These are phyloP conservation scores for Hypocryptadius cinnamomeus DNA, from an alignment of 2,113 vertebrate genomes.

Conservation along the genomic window DNA sequence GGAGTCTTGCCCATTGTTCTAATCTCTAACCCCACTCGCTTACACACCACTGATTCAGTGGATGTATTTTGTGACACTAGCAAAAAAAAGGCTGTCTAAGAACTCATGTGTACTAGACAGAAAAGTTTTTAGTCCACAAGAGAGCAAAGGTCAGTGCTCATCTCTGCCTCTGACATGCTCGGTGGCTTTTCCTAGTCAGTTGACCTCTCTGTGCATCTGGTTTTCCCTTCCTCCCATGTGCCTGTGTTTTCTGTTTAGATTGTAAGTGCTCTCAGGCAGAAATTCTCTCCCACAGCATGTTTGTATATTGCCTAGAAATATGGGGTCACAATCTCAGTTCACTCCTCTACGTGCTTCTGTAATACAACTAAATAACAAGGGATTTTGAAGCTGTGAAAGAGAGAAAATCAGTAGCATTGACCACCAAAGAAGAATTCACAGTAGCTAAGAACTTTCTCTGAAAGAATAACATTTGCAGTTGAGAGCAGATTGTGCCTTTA, in stretches of 20 bases:
- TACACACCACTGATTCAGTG: background rate
- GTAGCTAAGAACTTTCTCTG: background rate
- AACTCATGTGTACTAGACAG: background rate
- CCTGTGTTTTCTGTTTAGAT: background rate
- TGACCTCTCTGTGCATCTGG: background rate
- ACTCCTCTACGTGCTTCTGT: background rate
- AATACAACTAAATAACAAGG: background rate
- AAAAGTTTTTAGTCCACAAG: background rate
- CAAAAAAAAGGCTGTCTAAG: background rate
- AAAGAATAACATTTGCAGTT: background rate
- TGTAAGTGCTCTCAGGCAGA: background rate
- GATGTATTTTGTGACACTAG: background rate
- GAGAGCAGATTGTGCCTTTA: background rate
- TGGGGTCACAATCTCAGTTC: background rate
- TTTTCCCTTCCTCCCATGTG: background rate
- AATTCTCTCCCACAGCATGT: background rate
- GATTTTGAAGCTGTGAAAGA: background rate
- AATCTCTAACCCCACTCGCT: background rate
- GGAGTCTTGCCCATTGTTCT: background rate
- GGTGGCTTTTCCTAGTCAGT: background rate
- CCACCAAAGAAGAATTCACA: background rate
- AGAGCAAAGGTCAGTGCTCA: background rate
- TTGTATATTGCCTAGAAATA: constrained; percentile 24
- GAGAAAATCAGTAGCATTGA: background rate
- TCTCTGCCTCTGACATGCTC: constrained; percentile 4